Conservation (phyloP, 2,113 vertebrate species). For the Tyto alba region DNA sequence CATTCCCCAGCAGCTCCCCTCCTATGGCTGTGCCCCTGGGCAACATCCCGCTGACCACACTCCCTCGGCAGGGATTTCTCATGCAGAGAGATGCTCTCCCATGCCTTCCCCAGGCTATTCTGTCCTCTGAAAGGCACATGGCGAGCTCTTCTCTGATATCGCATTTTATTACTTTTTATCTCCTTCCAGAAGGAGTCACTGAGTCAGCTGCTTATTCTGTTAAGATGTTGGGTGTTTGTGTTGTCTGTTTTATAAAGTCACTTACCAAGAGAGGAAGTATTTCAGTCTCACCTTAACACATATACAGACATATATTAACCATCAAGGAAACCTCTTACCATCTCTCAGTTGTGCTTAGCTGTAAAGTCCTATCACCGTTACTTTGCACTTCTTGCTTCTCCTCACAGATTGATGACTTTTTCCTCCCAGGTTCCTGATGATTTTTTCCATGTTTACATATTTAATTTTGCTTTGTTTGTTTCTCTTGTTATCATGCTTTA, state of each 20-base stretch:
- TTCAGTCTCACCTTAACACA: background rate
- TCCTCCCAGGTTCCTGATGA: background rate
- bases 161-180: background rate
- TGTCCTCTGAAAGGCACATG: background rate
- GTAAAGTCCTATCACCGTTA: background rate
- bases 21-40: background rate
- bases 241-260: background rate
- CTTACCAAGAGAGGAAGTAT: background rate
- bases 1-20: background rate
- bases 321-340: background rate
- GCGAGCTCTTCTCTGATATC: accelerated
- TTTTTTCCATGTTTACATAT: background rate
- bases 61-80: background rate
- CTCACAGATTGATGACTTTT: background rate
- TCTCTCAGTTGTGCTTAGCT: background rate
- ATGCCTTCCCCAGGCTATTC: background rate
- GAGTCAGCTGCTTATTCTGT: background rate
- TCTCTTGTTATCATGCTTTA: background rate
- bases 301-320: background rate
- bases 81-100: background rate
- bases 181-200: background rate
- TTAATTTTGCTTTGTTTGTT: background rate
- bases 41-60: background rate
- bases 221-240: background rate
- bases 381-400: background rate